Base-by-base conservation (phyloP, 2,113 vertebrate genomes). In the Heterotis niloticus region DNA sequence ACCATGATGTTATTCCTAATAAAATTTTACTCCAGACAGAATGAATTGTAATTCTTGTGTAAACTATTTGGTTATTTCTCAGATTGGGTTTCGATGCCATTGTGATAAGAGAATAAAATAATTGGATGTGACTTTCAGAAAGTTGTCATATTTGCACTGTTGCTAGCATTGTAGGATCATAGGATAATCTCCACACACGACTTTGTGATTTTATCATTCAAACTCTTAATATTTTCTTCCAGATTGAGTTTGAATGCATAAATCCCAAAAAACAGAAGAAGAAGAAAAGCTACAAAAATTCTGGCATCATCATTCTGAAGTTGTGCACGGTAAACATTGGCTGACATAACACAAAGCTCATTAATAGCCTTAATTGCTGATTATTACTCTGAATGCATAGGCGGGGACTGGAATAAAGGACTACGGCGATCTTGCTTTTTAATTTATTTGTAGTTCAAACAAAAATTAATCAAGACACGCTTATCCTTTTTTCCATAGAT, bases 251-350 rank as follows among this genome's bases (percentile, higher is more conserved):
- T 12, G 96, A 99, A 85, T 98, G 97, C 86, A 96, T 99, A 85
- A 99, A 99, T 87, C 94, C 96, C 82, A 99, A 99, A 88, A 99
- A 99, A 85, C 96, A 99, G 85, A 98, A 94, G 91, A 99, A 98
- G 88, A 99, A 99, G 86, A 97, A 96, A 85, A 97, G 91, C 79
- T 99, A 99, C 79, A 99, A 96, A 86, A 98, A 99, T 84, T 99
- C 98, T 0, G 98, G 98, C 24, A 80, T 97, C 72, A 96, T 99
- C 80, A 88, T 99, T 34, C 85, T 99, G 65, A 96, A 95, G 82
- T 96, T 91, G 75, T 99, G 97, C 84, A 96, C 96, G 93, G 98
- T 99, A 85, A 93, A 89, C 67, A 0, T 1, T 0, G 28, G 14
- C 20, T 29, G 26, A 12, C 44, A 5, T 12, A 75, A 68, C 5